Conservation (phyloP, 2,113 vertebrate genomes). For the Pogona vitticeps region DNA sequence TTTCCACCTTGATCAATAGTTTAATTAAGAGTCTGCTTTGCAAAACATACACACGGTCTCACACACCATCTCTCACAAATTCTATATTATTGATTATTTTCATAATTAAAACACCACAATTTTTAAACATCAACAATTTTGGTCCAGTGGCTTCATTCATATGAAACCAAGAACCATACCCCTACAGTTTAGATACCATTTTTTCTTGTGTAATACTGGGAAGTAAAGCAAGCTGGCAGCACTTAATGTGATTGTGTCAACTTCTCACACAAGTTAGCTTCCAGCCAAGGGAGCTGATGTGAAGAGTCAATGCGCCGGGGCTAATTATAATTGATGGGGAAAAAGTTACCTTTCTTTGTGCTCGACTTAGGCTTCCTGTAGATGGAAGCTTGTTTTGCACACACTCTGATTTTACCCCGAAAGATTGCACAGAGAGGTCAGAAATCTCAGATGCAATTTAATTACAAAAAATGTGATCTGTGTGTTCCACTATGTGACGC, state of each 20-base stretch:
- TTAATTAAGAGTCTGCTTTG: conserved; percentile 64
- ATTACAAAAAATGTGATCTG: conserved; percentile 55
- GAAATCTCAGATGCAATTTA: conserved; percentile 55
- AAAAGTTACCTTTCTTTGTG: conserved; percentile 63
- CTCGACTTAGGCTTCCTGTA: conserved; percentile 56
- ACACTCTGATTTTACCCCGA: conserved; percentile 56
- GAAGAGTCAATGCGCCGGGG: conserved; percentile 59
- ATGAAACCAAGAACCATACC: conserved; percentile 34
- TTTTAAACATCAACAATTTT: conserved; percentile 67
- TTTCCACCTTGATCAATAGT: conserved; percentile 48
- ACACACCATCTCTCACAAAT: conserved; percentile 33
- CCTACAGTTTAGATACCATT: conserved; percentile 58
- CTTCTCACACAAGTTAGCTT: conserved; percentile 70
- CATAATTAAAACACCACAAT: conserved; percentile 65
- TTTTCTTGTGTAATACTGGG: conserved; percentile 67
- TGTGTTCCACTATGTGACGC: conserved; percentile 43
- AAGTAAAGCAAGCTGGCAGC: conserved; percentile 64
- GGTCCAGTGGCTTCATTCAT: conserved; percentile 58
- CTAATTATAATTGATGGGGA: conserved; percentile 74
- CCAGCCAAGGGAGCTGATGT: conserved; percentile 67
- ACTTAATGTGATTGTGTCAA: conserved; percentile 77
- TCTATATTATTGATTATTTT: conserved; percentile 66
- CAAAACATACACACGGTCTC: background rate
- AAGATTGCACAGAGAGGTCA: conserved; percentile 58
- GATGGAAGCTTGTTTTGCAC: conserved; percentile 57